Evolutionary conservation across 2,113 vertebrate species (phyloP).

Genomic region (Peromyscus polionotus): DNA sequence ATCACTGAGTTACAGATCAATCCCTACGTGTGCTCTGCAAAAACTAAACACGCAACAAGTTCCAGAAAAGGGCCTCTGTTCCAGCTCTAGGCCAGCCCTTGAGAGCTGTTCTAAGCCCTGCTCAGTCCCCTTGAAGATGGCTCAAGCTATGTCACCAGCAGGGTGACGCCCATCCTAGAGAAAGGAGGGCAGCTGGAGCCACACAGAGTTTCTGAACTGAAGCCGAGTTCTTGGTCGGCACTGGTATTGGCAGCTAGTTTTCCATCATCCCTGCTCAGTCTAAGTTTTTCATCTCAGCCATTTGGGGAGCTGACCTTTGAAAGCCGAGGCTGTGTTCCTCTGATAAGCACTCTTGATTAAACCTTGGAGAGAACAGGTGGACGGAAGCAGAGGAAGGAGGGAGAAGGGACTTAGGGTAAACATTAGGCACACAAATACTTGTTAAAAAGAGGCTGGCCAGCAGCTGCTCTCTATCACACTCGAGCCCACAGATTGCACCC

Average conservation of each 20-base stretch:
- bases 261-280: not conserved
- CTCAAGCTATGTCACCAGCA: slow-evolving; percentile 17
- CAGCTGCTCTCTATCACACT: slow-evolving; percentile 64
- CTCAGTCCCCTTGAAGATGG: slow-evolving; percentile 35
- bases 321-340: slow-evolving; percentile 15
- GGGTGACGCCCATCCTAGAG: slow-evolving; percentile 13
- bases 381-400: not conserved
- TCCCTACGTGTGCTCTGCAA: not conserved
- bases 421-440: slow-evolving; percentile 67
- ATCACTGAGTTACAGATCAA: slow-evolving; percentile 48
- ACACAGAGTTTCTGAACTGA: slow-evolving; percentile 40
- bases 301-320: slow-evolving; percentile 2
- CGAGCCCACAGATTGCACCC: slow-evolving; percentile 57
- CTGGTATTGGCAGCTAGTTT: slow-evolving; percentile 50
- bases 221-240: slow-evolving; percentile 24
- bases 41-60: not conserved
- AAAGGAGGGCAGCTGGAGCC: slow-evolving; percentile 36
- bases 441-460: slow-evolving; percentile 52
- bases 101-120: not conserved
- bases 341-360: slow-evolving; percentile 52
- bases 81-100: slow-evolving; percentile 11
- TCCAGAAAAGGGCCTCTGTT: slow-evolving; percentile 30
- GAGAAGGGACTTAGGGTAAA: not conserved
- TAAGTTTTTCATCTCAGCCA: slow-evolving; percentile 48
- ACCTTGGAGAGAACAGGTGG: slow-evolving; percentile 60